Evolutionary conservation across 1,140 invertebrate species (phyloP), one percentile per base, ranked within the genome.

Genomic region (Mylabris phalerata): DNA sequence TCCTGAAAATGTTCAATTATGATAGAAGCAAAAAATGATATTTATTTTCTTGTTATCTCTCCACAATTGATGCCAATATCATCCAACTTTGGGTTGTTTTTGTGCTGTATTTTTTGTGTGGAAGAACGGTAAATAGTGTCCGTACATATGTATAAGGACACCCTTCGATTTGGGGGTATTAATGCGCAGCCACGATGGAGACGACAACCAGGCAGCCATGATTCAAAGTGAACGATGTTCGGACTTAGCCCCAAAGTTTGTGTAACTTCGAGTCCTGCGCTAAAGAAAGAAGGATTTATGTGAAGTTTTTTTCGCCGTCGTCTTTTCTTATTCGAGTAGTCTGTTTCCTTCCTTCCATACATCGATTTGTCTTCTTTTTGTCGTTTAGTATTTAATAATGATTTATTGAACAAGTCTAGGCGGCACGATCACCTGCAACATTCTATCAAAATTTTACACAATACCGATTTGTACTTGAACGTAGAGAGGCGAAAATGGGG

Each of bases 221-320:
- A 66, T 67, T 73, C 69, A 73, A 70, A 64, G 67, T 72, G 71
- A 72, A 68, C 66, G 68, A 71, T 70, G 69, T 67, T 63, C 64
- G 66, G 71, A 71, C 71, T 73, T 73, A 71, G 67, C 62, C 65
- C 41, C 10, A 66, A 71, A 72, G 69, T 72, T 72, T 68, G 68
- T 69, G 67, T 65, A 70, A 69, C 63, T 71, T 69, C 59, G 62
- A 60, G 51, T 57, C 66, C 60, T 64, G 38, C 63, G 54, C 58
- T 62, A 64, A 69, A 68, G 67, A 70, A 72, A 72, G 67, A 67
- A 70, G 57, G 67, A 72, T 71, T 72, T 71, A 72, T 72, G 62
- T 50, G 49, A 46, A 43, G 32, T 32, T 32, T 32, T 32, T 32
- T 32, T 32, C 7, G 32, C 7, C 19, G 19, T 19, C 19, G 19